Conservation (phyloP, 2,888 invertebrate genomes). For the Anagyrus pseudococci region DNA sequence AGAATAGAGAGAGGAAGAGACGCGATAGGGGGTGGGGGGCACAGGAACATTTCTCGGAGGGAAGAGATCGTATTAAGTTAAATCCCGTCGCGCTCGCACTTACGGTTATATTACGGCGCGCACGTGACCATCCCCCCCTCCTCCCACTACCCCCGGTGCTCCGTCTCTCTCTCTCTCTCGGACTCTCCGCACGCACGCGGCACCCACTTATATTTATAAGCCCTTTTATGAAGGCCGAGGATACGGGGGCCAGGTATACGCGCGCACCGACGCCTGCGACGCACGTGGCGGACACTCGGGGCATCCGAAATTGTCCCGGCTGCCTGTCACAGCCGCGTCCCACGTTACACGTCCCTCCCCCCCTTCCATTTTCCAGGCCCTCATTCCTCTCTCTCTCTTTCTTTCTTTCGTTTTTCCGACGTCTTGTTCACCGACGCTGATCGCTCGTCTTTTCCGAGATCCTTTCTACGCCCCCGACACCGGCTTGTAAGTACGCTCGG, state of each 20-base stretch:
- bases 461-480: no score
- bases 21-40: neutral
- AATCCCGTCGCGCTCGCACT: neutral
- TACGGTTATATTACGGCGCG: neutral
- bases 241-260: slow-evolving; percentile 12
- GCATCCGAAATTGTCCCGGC: neutral
- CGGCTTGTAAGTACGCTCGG: no score
- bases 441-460: no score
- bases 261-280: slow-evolving; percentile 13
- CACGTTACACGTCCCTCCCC: no score
- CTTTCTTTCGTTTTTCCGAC: no score
- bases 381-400: no score
- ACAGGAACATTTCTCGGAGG: slow-evolving; percentile 1
- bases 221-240: slow-evolving; percentile 25
- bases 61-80: slow-evolving; percentile 13
- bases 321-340: no score
- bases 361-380: no score
- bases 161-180: neutral
- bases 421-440: no score
- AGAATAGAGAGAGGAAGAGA: no score
- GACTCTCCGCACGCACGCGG: neutral
- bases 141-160: no score
- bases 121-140: slow-evolving; percentile 3
- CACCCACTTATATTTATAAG: slow-evolving; percentile 6
- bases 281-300: slow-evolving; percentile 23